These are phyloP conservation scores for Gymnogyps californianus DNA, from an alignment of 2,113 vertebrate species.

Conservation along the genomic window DNA sequence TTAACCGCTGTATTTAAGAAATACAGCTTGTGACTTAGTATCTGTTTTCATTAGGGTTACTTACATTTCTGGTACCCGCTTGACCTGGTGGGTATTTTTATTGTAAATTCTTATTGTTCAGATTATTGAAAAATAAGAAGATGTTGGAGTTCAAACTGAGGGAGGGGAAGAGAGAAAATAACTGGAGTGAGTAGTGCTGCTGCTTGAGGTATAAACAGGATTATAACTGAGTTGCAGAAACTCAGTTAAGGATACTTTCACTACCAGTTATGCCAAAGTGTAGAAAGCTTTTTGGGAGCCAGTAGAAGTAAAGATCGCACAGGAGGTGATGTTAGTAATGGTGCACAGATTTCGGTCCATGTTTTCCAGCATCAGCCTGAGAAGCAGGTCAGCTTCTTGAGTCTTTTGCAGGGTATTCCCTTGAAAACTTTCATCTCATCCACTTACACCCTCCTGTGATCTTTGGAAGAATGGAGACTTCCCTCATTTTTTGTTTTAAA, in stretches of 20 bases:
- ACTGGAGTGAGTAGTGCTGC: background rate
- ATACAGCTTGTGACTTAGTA: background rate
- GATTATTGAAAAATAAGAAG: background rate
- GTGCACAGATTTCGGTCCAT: background rate
- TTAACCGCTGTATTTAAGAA: background rate
- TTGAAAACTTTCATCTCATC: background rate
- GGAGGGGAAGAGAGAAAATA: background rate
- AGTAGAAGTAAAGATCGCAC: background rate
- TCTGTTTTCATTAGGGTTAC: background rate
- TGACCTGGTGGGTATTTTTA: background rate
- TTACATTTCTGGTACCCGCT: background rate
- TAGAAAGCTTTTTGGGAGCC: background rate
- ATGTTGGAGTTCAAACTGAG: background rate
- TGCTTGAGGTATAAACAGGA: background rate
- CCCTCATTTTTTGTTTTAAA: background rate
- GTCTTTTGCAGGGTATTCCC: background rate
- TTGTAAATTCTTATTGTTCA: background rate
- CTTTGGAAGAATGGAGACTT: background rate
- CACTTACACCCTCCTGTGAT: background rate
- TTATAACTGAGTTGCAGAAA: background rate
- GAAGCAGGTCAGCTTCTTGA: background rate
- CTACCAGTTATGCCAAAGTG: background rate
- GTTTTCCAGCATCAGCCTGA: background rate
- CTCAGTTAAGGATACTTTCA: background rate
- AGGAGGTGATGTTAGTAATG: background rate